These are phyloP conservation scores for Callipepla californica DNA, from an alignment of 2,113 vertebrate genomes.

Conservation along the genomic window DNA sequence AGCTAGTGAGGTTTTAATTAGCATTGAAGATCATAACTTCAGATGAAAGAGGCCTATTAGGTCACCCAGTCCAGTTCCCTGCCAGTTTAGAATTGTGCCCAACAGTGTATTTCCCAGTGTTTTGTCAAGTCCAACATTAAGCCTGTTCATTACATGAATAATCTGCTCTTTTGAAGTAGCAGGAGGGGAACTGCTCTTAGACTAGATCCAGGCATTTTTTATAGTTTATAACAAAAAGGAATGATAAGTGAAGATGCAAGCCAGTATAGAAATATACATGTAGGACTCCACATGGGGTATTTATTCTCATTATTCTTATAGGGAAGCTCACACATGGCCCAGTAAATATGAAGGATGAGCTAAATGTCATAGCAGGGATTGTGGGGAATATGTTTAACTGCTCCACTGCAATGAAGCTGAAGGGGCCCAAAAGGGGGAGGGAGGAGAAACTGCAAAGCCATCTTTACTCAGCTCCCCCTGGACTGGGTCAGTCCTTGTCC, in stretches of 20 bases:
- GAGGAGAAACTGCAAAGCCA: neutral
- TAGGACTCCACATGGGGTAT: neutral
- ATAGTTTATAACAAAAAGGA: slow-evolving; percentile 1
- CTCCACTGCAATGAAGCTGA: slow-evolving; percentile 27
- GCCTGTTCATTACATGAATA: slow-evolving; percentile 63
- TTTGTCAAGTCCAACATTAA: slow-evolving; percentile 51
- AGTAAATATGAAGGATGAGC: slow-evolving; percentile 36
- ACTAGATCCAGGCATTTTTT: slow-evolving; percentile 23
- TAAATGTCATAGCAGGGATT: slow-evolving; percentile 32
- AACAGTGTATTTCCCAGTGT: slow-evolving; percentile 61
- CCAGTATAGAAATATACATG: slow-evolving; percentile 3
- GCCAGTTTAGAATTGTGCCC: slow-evolving; percentile 66
- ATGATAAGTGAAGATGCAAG: slow-evolving; percentile 22
- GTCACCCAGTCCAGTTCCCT: slow-evolving; percentile 59
- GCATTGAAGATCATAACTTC: slow-evolving; percentile 68
- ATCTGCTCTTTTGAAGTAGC: slow-evolving; percentile 66
- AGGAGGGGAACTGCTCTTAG: slow-evolving; percentile 45
- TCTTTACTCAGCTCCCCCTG: slow-evolving; percentile 41
- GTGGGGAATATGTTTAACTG: slow-evolving; percentile 25
- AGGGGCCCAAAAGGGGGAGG: slow-evolving; percentile 50
- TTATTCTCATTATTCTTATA: slow-evolving; percentile 34
- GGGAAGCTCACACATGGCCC: slow-evolving; percentile 1
- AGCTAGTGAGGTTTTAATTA: slow-evolving; percentile 74
- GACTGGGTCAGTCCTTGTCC: neutral
- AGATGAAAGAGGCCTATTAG: slow-evolving; percentile 70